A percentile compares a stretch with the other conserved stretches of the same genome.
Evolutionary conservation across 2,888 invertebrate species (phyloP).

Genomic region (Lottia scabra): DNA sequence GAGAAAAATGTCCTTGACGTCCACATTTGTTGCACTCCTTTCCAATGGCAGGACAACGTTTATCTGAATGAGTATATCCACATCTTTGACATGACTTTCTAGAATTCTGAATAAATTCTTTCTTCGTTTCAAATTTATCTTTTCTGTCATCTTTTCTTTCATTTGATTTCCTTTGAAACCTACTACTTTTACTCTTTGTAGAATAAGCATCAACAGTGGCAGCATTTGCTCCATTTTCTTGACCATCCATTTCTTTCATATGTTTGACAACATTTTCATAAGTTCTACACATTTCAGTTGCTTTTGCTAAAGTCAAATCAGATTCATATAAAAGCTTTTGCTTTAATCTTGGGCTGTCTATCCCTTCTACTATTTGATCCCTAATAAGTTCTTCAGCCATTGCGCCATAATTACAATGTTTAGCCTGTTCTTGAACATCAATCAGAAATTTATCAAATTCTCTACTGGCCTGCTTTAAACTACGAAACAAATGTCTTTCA

Average conservation of each 20-base stretch:
- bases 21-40: neutral
- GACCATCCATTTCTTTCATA: neutral
- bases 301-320: neutral
- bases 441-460: constrained; percentile 7
- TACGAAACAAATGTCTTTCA: neutral
- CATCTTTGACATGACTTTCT: neutral
- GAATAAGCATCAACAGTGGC: neutral
- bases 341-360: neutral
- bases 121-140: neutral
- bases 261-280: neutral
- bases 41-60: neutral
- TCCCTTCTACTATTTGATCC: constrained; percentile 1
- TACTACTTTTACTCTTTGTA: neutral
- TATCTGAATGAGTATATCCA: neutral
- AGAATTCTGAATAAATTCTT: neutral
- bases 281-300: neutral
- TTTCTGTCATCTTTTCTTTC: neutral
- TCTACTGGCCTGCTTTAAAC: neutral
- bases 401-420: neutral
- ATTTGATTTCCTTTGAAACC: neutral
- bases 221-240: neutral
- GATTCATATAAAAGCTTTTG: neutral
- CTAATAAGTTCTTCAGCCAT: neutral
- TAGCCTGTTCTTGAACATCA: neutral
- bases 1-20: neutral